These are phyloP conservation scores for Scaptomyza parva DNA, from an alignment of 2,888 invertebrate genomes.

Conservation along the genomic window DNA sequence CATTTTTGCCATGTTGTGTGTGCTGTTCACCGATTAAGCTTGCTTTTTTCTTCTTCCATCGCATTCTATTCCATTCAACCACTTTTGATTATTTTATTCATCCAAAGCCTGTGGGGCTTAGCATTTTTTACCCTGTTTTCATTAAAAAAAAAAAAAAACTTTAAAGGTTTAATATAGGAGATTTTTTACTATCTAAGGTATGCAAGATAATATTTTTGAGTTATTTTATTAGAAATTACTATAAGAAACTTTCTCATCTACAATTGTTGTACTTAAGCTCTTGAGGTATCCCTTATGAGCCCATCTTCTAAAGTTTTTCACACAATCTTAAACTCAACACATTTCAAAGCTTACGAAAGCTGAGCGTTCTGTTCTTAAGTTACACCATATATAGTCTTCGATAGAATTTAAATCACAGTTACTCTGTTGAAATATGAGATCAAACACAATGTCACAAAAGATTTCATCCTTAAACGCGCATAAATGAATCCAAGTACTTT, in stretches of 20 bases:
- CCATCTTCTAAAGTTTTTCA: not conserved
- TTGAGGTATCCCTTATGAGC: not conserved
- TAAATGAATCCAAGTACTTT: not conserved
- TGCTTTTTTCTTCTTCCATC: conserved; percentile 46
- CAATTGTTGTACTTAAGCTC: not conserved
- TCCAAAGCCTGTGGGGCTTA: conserved; percentile 44
- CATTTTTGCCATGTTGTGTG: conserved; percentile 63
- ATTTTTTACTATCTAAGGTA: no score
- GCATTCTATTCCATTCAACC: conserved; percentile 22
- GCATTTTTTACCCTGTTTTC: conserved; percentile 44
- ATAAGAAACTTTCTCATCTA: no score
- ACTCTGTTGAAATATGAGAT: not conserved
- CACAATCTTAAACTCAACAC: not conserved
- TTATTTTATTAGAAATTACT: no score
- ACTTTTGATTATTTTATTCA: conserved; percentile 69
- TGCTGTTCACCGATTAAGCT: conserved; percentile 67
- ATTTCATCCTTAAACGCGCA: conserved; percentile 1
- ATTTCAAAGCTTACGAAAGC: not conserved
- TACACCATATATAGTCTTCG: no score
- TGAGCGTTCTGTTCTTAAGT: no score
- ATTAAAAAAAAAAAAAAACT: not conserved
- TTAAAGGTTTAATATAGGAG: not conserved
- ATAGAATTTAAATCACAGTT: not conserved
- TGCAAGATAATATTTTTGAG: no score
- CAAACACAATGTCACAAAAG: not conserved